Evolutionary conservation across 2,113 vertebrate genomes (phyloP).

Genomic region (Scomber scombrus): DNA sequence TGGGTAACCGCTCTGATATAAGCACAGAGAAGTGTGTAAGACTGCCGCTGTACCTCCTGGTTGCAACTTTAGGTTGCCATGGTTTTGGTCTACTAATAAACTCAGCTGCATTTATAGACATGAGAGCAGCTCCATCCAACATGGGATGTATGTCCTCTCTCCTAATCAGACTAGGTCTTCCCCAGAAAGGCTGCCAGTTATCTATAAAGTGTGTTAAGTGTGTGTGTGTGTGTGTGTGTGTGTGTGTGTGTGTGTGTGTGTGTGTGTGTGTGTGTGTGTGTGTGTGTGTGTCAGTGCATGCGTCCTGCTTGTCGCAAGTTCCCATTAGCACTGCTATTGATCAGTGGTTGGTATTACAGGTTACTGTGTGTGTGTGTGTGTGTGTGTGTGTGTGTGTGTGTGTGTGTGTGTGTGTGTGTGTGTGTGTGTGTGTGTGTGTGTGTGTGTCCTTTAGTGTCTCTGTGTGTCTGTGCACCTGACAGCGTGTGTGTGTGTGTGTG

Average conservation of each 20-base stretch:
- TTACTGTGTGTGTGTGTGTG: slow-evolving; percentile 26
- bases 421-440: background rate
- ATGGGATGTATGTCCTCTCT: no score
- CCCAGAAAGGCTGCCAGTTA: no score
- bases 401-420: slow-evolving; percentile 2
- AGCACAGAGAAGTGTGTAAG: no score
- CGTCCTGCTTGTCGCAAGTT: slow-evolving; percentile 30
- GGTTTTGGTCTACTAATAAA: no score
- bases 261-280: slow-evolving; percentile 16
- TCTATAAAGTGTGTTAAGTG: no score
- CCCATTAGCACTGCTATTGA: slow-evolving; percentile 66
- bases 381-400: background rate
- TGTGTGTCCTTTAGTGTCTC: slow-evolving; percentile 29
- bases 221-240: no score
- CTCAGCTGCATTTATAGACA: no score
- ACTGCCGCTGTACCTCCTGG: no score
- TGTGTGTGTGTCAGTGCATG: background rate
- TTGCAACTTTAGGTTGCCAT: no score
- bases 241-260: slow-evolving; percentile 5
- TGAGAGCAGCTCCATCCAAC: no score
- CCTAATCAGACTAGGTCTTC: no score
- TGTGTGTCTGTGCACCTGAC: background rate
- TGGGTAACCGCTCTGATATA: no score
- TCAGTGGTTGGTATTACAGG: slow-evolving; percentile 47
- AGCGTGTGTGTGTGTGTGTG: background rate